phyloP scores from a whole-genome alignment of 2,113 vertebrate genomes.

The Abramis brama region DNA sequence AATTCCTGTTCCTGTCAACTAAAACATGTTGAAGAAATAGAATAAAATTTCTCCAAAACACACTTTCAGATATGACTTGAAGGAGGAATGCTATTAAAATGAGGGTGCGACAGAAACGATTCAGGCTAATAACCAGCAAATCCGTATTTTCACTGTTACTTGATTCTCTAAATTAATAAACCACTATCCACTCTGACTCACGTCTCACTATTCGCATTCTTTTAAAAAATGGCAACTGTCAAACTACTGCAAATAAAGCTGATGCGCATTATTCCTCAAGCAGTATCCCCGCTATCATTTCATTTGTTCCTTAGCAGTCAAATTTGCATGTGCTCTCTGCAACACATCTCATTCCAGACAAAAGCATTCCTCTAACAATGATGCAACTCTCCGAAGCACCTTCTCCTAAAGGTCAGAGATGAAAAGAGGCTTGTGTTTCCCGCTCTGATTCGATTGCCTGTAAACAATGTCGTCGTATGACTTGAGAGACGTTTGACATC shows the following conservation, averaged over 20 bases:
- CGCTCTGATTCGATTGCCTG: constrained; percentile 11
- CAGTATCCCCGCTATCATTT: not conserved
- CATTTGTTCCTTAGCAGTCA: constrained; percentile 6
- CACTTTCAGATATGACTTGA: no score
- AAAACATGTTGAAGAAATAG: no score
- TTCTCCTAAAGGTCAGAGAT: constrained; percentile 24
- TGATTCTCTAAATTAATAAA: constrained; percentile 65
- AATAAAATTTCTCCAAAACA: no score
- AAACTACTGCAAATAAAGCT: constrained; percentile 1
- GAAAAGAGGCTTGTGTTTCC: constrained; percentile 16
- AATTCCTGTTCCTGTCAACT: no score
- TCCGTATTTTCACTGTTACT: constrained; percentile 52
- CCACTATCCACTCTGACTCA: constrained; percentile 50
- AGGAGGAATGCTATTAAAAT: no score
- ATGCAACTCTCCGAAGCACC: constrained; percentile 9
- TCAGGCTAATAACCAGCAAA: not conserved
- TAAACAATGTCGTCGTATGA: constrained; percentile 12
- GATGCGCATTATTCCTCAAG: constrained; percentile 11
- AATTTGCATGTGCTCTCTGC: constrained; percentile 18
- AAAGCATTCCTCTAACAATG: constrained; percentile 18
- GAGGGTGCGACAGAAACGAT: no score
- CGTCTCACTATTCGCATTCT: constrained; percentile 19
- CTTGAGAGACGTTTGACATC: not conserved
- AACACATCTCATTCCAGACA: constrained; percentile 21
- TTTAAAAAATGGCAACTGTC: constrained; percentile 15